Evolutionary conservation across 2,797 vertebrate genomes (phyloP).

Genomic region (Sebastes vulpes): DNA sequence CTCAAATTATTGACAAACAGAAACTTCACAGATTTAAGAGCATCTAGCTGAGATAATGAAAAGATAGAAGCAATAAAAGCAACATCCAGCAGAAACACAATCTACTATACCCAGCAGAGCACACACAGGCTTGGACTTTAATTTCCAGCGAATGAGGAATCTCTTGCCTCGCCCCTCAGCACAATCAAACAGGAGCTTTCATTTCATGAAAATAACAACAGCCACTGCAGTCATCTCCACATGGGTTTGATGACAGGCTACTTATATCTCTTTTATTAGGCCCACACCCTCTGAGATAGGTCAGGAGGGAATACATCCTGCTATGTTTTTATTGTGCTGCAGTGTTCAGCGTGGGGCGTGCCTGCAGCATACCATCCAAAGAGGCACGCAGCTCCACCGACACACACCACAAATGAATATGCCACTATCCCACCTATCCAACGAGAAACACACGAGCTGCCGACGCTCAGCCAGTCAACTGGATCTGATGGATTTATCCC

Average conservation of each 20-base stretch:
- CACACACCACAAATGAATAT: slow-evolving; percentile 41
- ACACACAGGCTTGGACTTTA: slow-evolving; percentile 36
- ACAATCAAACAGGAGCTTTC: slow-evolving; percentile 62
- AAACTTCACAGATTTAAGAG: slow-evolving; percentile 9
- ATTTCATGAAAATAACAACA: slow-evolving; percentile 57
- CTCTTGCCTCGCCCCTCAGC: slow-evolving; percentile 4
- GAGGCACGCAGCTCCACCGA: neutral
- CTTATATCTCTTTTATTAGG: slow-evolving; percentile 76
- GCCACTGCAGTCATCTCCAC: slow-evolving; percentile 46
- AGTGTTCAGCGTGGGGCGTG: neutral
- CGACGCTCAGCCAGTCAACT: slow-evolving; percentile 20
- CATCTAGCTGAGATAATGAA: slow-evolving; percentile 43
- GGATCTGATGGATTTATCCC: slow-evolving; percentile 50
- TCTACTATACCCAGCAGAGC: slow-evolving; percentile 29
- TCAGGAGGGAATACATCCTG: slow-evolving; percentile 50
- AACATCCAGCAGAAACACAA: slow-evolving; percentile 1
- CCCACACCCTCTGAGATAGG: slow-evolving; percentile 44
- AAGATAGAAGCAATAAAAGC: slow-evolving; percentile 50
- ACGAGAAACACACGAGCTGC: neutral
- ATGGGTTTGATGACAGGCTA: slow-evolving; percentile 58
- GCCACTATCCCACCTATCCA: slow-evolving; percentile 39
- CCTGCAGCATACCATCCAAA: slow-evolving; percentile 21
- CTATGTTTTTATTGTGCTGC: slow-evolving; percentile 62
- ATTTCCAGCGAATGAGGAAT: slow-evolving; percentile 51
- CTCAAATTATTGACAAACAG: neutral